Conservation (phyloP, 2,888 invertebrate species). For the Nephrotoma appendiculata region DNA sequence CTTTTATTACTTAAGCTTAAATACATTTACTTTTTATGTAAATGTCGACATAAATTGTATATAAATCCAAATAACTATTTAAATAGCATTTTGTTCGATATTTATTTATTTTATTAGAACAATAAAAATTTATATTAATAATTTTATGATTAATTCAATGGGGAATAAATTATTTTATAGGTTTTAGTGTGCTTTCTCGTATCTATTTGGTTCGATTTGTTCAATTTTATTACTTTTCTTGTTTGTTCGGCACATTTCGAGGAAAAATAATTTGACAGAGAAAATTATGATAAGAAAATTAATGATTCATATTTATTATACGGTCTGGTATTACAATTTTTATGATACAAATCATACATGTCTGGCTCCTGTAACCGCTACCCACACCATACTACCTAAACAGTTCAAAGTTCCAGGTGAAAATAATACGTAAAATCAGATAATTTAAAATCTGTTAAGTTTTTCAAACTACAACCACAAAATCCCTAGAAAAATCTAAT, state of each 20-base stretch:
- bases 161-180: not conserved
- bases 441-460: not conserved
- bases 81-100: not conserved
- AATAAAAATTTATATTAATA: not conserved
- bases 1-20: not conserved
- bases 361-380: not conserved
- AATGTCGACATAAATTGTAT: not conserved
- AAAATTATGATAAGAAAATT: not conserved
- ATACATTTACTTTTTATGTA: not conserved
- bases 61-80: not conserved
- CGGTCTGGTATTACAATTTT: too few species aligned
- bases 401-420: not conserved
- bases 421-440: not conserved
- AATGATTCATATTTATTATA: not conserved
- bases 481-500: not conserved
- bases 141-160: not conserved
- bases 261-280: not conserved
- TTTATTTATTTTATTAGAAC: not conserved
- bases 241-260: not conserved
- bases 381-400: not conserved
- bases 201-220: not conserved
- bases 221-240: not conserved
- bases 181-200: not conserved
- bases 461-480: not conserved
- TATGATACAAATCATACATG: not conserved